Conservation (phyloP, 35 echinoderm and acorn worm genomes). For the Diadema setosum region DNA sequence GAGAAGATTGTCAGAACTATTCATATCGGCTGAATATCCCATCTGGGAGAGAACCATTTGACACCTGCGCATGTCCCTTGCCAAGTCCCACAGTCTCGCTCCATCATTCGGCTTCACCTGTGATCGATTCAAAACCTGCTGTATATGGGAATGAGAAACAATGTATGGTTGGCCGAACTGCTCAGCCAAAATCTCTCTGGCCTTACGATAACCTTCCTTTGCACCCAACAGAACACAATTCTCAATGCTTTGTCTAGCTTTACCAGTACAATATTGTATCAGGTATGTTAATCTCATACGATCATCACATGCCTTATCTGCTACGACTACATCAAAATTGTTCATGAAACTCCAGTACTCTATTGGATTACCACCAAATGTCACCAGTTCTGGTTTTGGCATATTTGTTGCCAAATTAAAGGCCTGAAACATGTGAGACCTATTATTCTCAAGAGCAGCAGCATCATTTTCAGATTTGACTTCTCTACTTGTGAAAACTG, state of each 20-base stretch:
- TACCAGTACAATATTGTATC: constrained; percentile 34
- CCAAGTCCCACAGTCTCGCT: constrained; percentile 19
- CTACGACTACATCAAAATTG: constrained; percentile 7
- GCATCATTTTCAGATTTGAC: background rate
- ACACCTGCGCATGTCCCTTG: background rate
- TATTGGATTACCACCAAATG: background rate
- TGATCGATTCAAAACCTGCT: background rate
- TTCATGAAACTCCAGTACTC: constrained; percentile 18
- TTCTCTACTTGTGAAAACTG: background rate
- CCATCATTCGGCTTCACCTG: constrained; percentile 53
- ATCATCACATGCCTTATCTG: background rate
- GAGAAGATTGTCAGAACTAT: constrained; percentile 25
- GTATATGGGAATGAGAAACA: background rate
- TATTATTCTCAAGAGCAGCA: background rate
- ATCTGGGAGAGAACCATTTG: background rate
- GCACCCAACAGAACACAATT: constrained; percentile 4
- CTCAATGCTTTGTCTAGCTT: constrained; percentile 12
- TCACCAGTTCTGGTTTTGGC: background rate
- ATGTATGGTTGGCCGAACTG: constrained; percentile 9
- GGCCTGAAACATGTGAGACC: background rate
- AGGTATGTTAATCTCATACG: constrained; percentile 6
- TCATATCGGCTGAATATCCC: constrained; percentile 5
- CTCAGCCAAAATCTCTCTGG: background rate
- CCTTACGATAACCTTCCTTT: background rate
- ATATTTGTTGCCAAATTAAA: background rate